Conservation (phyloP, 1,140 invertebrate genomes). For the Doryteuthis pealeii region DNA sequence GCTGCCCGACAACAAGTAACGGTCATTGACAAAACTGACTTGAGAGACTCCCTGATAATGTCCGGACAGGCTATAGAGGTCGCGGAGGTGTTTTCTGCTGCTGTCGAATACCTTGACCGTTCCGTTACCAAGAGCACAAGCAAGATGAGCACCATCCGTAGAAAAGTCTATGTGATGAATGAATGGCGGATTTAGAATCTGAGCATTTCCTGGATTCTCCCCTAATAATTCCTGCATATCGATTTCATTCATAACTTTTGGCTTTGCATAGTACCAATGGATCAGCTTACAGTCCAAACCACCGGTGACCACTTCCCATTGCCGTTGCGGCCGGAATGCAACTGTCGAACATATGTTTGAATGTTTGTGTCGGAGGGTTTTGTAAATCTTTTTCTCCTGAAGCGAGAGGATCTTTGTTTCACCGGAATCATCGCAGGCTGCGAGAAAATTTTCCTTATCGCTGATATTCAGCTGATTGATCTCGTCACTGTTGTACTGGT, state of each 20-base stretch:
- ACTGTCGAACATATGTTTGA: constrained; percentile 55
- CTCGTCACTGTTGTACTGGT: constrained; percentile 47
- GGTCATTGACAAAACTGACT: constrained; percentile 42
- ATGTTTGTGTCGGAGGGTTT: constrained; percentile 51
- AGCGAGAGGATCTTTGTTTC: constrained; percentile 50
- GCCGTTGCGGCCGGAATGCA: constrained; percentile 41
- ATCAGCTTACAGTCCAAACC: constrained; percentile 52
- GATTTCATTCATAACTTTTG: constrained; percentile 46
- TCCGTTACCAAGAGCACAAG: constrained; percentile 52
- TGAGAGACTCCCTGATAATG: constrained; percentile 53
- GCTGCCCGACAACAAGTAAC: constrained; percentile 44
- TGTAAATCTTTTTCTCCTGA: constrained; percentile 44
- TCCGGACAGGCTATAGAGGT: constrained; percentile 42
- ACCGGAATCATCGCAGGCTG: constrained; percentile 53
- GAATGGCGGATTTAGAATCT: constrained; percentile 54
- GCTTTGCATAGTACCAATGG: constrained; percentile 53
- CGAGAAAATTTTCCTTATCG: constrained; percentile 49
- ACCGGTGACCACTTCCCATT: constrained; percentile 49
- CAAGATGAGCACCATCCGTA: constrained; percentile 41
- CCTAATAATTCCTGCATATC: constrained; percentile 54
- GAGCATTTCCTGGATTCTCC: constrained; percentile 32
- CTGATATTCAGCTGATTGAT: constrained; percentile 50
- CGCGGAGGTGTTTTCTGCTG: constrained; percentile 36
- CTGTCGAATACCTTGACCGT: constrained; percentile 44
- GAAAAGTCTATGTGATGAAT: constrained; percentile 44